Percentiles rank a stretch among this genome's conserved stretches.
These are phyloP conservation scores for Nephotettix cincticeps DNA, from an alignment of 1,140 invertebrate genomes.

Conservation along the genomic window DNA sequence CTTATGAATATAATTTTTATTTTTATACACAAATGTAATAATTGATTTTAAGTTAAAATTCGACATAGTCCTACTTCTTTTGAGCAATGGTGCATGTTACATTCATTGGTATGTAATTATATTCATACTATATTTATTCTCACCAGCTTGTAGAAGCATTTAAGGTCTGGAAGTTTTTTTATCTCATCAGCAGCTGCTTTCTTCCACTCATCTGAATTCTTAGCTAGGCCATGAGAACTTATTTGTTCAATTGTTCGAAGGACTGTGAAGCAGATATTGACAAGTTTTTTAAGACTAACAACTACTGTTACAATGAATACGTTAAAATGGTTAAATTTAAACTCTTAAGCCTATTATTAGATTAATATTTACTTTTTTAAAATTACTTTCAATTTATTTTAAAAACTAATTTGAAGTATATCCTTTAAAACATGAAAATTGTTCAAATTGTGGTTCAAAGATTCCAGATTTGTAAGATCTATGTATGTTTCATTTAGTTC, in stretches of 20 bases:
- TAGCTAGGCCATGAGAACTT: slow-evolving; percentile 60
- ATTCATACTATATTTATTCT: slow-evolving; percentile 22
- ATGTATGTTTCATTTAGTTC: too few species aligned
- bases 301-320: too few species aligned
- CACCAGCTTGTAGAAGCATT: slow-evolving; percentile 53
- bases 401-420: too few species aligned
- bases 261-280: slow-evolving; percentile 56
- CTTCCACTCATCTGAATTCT: slow-evolving; percentile 71
- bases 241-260: slow-evolving; percentile 72
- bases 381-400: too few species aligned
- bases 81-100: background rate
- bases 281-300: too few species aligned
- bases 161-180: slow-evolving; percentile 63
- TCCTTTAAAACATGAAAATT: too few species aligned
- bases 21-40: background rate
- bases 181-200: slow-evolving; percentile 66
- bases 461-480: too few species aligned
- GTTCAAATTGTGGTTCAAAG: too few species aligned
- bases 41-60: background rate
- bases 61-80: background rate
- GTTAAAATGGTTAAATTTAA: too few species aligned
- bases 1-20: background rate
- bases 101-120: background rate
- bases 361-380: too few species aligned
- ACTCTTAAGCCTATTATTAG: too few species aligned